Evolutionary conservation across 2,797 vertebrate species (phyloP), one percentile per base, ranked within the genome.

Genomic region (Clarias platycephalus): DNA sequence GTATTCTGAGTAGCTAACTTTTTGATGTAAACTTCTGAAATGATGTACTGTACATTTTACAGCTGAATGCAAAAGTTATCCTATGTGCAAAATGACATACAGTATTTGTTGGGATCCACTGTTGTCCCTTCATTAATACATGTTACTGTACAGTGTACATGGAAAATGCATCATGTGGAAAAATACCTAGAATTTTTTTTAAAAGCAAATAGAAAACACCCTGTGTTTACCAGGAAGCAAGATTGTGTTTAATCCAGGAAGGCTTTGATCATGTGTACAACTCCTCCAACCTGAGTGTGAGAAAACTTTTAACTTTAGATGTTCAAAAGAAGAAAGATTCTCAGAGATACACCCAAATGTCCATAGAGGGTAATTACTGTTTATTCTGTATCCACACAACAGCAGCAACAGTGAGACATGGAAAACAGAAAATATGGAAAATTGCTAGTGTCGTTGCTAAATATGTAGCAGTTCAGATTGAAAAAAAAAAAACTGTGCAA

Each of bases 181-280:
- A 40, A 79, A 44, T 63, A 3, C 22, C 76, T 40, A 63, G 20
- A 72, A 31, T 49, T 12, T 49, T 13, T 49, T 49, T 49, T 44
- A 9, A 8, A 8, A 13, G 63, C 83, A 81, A 67, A 85, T 85
- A 70, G 68, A 22, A 63, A 28, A 18, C 58, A 83, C 70, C 31
- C 83, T 83, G 49, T 85, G 76, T 83, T 76, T 85, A 78, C 4
- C 81, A 83, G 66, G 80, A 86, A 88, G 81, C 81, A 84, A 79
- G 86, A 74, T 75, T 75, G 60, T 4, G n/a, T 85, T 88, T 83
- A 85, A 80, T 70, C 68, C 82, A 77, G 60, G 64, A 86, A 63
- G 75, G 81, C 80, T 89, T 87, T 86, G 84, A 89, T 82, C 75
- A 87, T 72, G 70, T 84, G 66, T 70, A 83, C 57, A 63, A 71